Evolutionary conservation across 2,888 invertebrate genomes (phyloP), one percentile per base, ranked within the genome.

Genomic region (Drosophila prolongata): DNA sequence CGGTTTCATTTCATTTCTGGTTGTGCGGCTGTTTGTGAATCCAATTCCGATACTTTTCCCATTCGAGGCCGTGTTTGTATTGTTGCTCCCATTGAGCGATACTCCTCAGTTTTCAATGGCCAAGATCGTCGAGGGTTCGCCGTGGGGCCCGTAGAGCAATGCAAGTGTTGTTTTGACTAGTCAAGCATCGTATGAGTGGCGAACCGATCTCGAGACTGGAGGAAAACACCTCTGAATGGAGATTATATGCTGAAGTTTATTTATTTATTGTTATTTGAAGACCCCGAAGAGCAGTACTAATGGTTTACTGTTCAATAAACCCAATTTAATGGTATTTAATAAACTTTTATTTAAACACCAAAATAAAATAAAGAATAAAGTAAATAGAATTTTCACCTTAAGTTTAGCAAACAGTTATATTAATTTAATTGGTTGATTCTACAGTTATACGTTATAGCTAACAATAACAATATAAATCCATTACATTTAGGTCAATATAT

Each of bases 1-100:
- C 53, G 30, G 72, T 72, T 80, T 68, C 64, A 62, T 64, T 64
- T 64, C 64, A 46, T 67, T 67, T 67, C 56, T 67, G 30, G 55
- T 42, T 47, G 54, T 49, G 38, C 30, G 35, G 35, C 14, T 46
- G 38, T 34, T 40, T 34, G 13, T 16, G 30, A 14, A 37, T 62
- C 52, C 57, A 9, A 35, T 44, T 30, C 16, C 16, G 66, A 65
- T 65, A 65, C 65, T 65, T 66, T 66, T 66, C 65, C 54, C 64
- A 62, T 62, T 61, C 67, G 67, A 54, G 47, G 47, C 27, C 68
- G 66, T 55, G 46, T 66, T 67, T 55, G 55, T 47, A 42, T 54
- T 47, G 54, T 35, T 65, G 38, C 65, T 66, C 40, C 54, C 53
- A 46, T 35, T 35, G 61, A 62, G 47, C 49, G 47, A 47, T 47